These are phyloP conservation scores for Aphelenchoides besseyi DNA, from an alignment of 1,140 invertebrate species.

Conservation along the genomic window DNA sequence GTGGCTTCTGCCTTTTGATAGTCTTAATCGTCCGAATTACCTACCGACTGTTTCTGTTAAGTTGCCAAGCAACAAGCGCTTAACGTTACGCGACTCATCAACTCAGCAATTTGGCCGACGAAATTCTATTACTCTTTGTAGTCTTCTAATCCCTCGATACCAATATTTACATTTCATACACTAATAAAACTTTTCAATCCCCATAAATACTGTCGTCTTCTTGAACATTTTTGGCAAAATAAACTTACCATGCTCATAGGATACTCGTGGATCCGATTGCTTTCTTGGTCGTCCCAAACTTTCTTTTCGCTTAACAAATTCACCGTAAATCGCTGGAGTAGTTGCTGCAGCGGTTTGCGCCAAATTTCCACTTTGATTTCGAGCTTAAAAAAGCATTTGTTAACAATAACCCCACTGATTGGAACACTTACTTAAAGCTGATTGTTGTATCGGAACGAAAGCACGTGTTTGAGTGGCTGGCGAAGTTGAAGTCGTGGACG, in stretches of 20 bases:
- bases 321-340: not conserved
- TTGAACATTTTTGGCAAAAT: not conserved
- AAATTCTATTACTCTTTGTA: too few relatives aligned
- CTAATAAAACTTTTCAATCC: not conserved
- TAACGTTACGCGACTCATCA: not conserved
- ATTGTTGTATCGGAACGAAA: not conserved
- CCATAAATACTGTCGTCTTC: not conserved
- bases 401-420: too few relatives aligned
- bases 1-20: too few relatives aligned
- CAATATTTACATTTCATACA: not conserved
- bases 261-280: constrained; percentile 3
- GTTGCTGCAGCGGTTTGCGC: constrained; percentile 3
- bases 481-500: constrained; percentile 25
- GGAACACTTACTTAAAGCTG: not conserved
- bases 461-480: not conserved
- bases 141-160: too few relatives aligned
- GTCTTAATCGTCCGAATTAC: not conserved
- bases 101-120: too few relatives aligned
- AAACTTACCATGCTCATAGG: constrained; percentile 5
- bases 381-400: not conserved
- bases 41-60: not conserved
- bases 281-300: constrained; percentile 4
- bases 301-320: constrained; percentile 16
- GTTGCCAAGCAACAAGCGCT: not conserved
- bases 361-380: constrained; percentile 2